Base-by-base conservation (phyloP, 2,113 vertebrate species). In the Paradoxurus hermaphroditus region DNA sequence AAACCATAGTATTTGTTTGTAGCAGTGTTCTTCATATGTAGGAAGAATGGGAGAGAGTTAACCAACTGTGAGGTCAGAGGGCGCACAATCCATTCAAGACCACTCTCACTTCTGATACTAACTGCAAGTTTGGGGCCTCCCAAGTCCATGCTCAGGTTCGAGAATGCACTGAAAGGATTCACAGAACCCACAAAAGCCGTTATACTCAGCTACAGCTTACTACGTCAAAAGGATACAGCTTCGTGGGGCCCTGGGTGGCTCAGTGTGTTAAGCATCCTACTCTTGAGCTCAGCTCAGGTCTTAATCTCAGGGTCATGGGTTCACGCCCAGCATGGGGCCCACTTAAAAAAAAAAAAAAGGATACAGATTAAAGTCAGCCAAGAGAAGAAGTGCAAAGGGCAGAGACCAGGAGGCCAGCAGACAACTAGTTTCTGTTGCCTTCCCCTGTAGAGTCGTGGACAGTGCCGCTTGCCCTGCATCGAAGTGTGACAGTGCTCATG, bases 401-500 rank as follows among this genome's bases (percentile, higher is more conserved):
- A 0, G 79, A 39, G 87, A 16, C 73, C 31, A n/a, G 23, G 8
- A 51, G 46, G 36, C 39, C 9, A 23, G 25, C 44, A 41, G 14
- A 56, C 4, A 8, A 7, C 8, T 53, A 46, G 44, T 25, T 73
- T 27, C 56, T 31, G 0, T 3, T 59, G 27, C 16, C 89, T 27
- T 70, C 63, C 23, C 79, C 49, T 0, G 0, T 51, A 44, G 25
- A 4, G 41, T 29, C 19, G 2, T 23, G n/a, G 49, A 49, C 34
- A 70, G 36, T 5, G 1, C 21, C 19, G 4, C 14, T 68, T 44
- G 51, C 49, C 90, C 62, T 16, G 19, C 31, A 16, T 3, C 41
- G 0, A 1, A 8, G 19, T 67, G 62, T 49, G 39, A 23, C 46
- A 11, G 0, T 34, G 3, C 39, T 63, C 23, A 7, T 0, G 5